Conservation (phyloP, 2,113 vertebrate species). For the Diphyllodes magnificus region DNA sequence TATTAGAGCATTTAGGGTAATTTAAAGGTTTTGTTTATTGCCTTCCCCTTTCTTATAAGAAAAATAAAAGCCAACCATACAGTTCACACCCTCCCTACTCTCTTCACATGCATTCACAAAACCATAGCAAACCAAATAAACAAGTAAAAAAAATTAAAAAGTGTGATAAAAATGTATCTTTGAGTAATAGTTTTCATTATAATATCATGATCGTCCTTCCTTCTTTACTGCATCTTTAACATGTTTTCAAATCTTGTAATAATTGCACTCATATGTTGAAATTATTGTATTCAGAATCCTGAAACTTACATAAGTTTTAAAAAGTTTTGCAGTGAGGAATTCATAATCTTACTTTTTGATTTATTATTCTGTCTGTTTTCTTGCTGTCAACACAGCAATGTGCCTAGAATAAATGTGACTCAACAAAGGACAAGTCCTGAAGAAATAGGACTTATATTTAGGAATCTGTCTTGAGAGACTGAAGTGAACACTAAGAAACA, state of each 20-base stretch:
- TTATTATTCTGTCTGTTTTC: neutral
- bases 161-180: accelerated
- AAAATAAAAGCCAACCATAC: neutral
- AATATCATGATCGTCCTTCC: neutral
- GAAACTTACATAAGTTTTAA: neutral
- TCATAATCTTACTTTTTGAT: neutral
- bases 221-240: neutral
- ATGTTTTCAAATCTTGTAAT: neutral
- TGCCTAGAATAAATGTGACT: neutral
- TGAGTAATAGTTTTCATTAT: neutral
- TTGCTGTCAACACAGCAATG: neutral
- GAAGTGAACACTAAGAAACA: neutral
- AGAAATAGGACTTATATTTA: neutral
- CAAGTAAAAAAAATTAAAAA: neutral
- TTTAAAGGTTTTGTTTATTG: neutral
- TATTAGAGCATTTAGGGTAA: neutral
- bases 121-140: accelerated
- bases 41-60: neutral
- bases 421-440: neutral
- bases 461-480: neutral
- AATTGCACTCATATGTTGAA: neutral
- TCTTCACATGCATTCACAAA: neutral
- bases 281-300: neutral
- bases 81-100: neutral
- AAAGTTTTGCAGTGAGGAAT: neutral